Evolutionary conservation across 2,888 invertebrate species (phyloP).

Genomic region (Drosophila antonietae): DNA sequence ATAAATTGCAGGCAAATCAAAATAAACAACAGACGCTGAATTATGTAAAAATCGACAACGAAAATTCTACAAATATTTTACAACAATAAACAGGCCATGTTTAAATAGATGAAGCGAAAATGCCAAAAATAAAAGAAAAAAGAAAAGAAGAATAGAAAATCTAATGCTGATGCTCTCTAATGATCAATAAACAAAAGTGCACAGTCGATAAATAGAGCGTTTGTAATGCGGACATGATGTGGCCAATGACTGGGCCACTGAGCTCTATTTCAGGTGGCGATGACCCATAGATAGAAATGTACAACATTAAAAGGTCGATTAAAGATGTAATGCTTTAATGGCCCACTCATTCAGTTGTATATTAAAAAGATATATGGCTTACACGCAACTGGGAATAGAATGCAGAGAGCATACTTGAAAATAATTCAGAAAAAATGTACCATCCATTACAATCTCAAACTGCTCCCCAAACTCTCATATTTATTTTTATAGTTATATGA

Average conservation of each 20-base stretch:
- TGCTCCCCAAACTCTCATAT: too few relatives aligned
- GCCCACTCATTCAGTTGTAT: conserved; percentile 9
- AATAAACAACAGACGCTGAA: conserved; percentile 61
- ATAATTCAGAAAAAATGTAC: neutral
- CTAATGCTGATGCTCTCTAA: conserved; percentile 37
- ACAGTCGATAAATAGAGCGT: neutral
- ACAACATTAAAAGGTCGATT: conserved; percentile 2
- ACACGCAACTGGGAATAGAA: neutral
- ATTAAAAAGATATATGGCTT: conserved; percentile 4
- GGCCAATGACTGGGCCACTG: neutral
- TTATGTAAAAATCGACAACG: conserved; percentile 62
- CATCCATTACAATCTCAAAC: too few relatives aligned
- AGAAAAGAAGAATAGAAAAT: conserved; percentile 9
- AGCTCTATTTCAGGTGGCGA: conserved; percentile 15
- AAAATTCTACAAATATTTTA: conserved; percentile 65
- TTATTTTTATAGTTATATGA: neutral
- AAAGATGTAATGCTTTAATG: conserved; percentile 7
- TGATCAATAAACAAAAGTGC: conserved; percentile 67
- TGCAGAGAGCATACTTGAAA: neutral
- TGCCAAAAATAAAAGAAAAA: conserved; percentile 2
- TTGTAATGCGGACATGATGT: conserved; percentile 6
- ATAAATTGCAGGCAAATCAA: conserved; percentile 49
- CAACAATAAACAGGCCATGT: conserved; percentile 68
- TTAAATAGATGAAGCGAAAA: conserved; percentile 45
- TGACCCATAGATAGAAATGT: conserved; percentile 18